Evolutionary conservation across 2,888 invertebrate species (phyloP), one percentile per base, ranked within the genome.

Genomic region (Xestia rhomboidea): DNA sequence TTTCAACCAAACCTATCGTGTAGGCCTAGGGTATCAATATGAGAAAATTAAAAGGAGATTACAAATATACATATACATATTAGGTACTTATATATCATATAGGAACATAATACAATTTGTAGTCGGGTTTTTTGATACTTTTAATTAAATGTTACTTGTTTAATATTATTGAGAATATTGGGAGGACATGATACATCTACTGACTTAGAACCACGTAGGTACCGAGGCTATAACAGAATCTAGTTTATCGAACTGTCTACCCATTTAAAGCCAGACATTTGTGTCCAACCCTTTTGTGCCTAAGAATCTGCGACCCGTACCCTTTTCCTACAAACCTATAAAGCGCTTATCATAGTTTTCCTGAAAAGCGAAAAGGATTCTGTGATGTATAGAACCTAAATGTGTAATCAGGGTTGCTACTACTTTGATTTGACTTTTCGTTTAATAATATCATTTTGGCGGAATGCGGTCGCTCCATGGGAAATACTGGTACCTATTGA

Each of bases 341-440:
- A 80, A 84, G 71, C 70, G 84, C 81, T 84, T 86, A 86, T 86
- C 83, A 83, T 80, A 83, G 73, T 76, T 86, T 76, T 75, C 27
- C 70, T 68, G 70, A 51, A 77, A 73, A 83, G 60, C 72, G 46
- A 77, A 78, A 85, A 82, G 69, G 83, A 78, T 78, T 78, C 64
- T 78, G 72, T 70, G 72, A 77, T 68, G 51, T 83, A 75, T 77
- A 73, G 64, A 73, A 81, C 27, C 82, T 74, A 54, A 82, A 66
- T 72, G 74, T 49, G 54, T 67, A 57, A 76, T 81, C 63, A 76
- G 62, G 72, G 72, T 24, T 82, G 82, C n/a, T 44, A n/a, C 54
- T 51, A 24, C 21, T 68, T 54, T 27, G 18, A 38, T 66, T 63
- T 70, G 24, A 24, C 21, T 54, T 51, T 34, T n/a, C 13, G 21